Evolutionary conservation across 2,797 vertebrate species (phyloP).

Genomic region (Craterocephalus amniculus): DNA sequence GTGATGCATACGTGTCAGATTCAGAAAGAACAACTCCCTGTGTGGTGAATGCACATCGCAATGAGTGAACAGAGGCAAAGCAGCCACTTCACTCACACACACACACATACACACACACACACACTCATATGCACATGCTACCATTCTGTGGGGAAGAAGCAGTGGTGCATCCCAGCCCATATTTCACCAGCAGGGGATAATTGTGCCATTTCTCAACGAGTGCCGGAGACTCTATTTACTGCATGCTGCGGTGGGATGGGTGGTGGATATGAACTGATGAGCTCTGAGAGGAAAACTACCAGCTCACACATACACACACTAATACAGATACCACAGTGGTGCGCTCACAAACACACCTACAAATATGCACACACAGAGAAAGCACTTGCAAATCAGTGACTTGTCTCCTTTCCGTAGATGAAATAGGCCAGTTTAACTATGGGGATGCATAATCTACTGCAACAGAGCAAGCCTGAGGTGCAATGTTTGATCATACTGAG

Average conservation of each 20-base stretch:
- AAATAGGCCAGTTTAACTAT: constrained; percentile 73
- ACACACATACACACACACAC: constrained; percentile 27
- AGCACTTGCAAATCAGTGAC: constrained; percentile 72
- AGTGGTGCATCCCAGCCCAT: constrained; percentile 80
- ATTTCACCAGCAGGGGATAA: constrained; percentile 84
- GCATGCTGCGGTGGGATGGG: constrained; percentile 79
- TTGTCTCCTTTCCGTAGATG: constrained; percentile 67
- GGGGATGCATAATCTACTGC: constrained; percentile 69
- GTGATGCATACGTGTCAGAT: constrained; percentile 34
- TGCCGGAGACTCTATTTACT: constrained; percentile 83
- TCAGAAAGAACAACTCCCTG: constrained; percentile 40
- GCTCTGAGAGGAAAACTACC: constrained; percentile 79
- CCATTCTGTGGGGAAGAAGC: constrained; percentile 70
- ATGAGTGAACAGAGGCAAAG: constrained; percentile 42
- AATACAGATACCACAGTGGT: constrained; percentile 49
- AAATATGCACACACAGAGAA: constrained; percentile 23
- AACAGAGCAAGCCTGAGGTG: constrained; percentile 54
- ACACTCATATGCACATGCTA: constrained; percentile 41
- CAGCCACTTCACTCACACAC: constrained; percentile 26
- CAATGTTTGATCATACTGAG: constrained; percentile 65
- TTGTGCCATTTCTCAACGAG: constrained; percentile 84
- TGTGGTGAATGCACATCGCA: constrained; percentile 52
- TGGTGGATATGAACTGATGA: constrained; percentile 82
- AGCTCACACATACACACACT: constrained; percentile 56
- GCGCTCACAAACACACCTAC: constrained; percentile 21